These are phyloP conservation scores for Pachycephus smyrnensis DNA, from an alignment of 2,888 invertebrate species.

Conservation along the genomic window DNA sequence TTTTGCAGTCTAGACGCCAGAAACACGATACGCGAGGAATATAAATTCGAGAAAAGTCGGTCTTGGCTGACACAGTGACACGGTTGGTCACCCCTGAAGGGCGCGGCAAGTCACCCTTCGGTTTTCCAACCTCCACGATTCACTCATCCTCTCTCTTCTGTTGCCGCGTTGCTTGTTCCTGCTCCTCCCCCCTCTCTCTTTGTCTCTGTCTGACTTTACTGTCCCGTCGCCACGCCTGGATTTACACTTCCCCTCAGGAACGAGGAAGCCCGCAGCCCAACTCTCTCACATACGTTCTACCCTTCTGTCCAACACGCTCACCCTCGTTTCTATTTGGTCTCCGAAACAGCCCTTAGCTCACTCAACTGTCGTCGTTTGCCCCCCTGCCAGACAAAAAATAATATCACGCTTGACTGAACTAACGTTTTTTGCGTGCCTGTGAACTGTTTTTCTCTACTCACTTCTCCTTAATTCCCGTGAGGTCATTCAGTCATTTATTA, in stretches of 20 bases:
- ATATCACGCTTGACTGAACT: slow-evolving; percentile 41
- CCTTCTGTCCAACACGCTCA: slow-evolving; percentile 33
- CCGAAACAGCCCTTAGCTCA: slow-evolving; percentile 22
- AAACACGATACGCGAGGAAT: neutral
- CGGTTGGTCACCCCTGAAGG: slow-evolving; percentile 49
- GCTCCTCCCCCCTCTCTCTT: too few species aligned
- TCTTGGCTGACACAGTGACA: slow-evolving; percentile 58
- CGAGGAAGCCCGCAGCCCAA: neutral
- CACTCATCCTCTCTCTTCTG: neutral
- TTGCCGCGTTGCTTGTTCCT: too few species aligned
- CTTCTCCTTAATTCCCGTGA: too few species aligned
- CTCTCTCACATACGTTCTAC: neutral
- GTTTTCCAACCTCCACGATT: slow-evolving; percentile 8
- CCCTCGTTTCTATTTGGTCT: slow-evolving; percentile 42
- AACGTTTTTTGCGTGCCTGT: slow-evolving; percentile 25
- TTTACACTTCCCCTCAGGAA: slow-evolving; percentile 23
- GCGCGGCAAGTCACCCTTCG: slow-evolving; percentile 25
- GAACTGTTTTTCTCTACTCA: too few species aligned
- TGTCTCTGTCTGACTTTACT: too few species aligned
- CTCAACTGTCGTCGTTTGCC: slow-evolving; percentile 22
- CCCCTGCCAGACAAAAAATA: slow-evolving; percentile 40
- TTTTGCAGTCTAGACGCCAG: slow-evolving; percentile 1
- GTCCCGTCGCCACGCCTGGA: slow-evolving; percentile 14
- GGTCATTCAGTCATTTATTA: too few species aligned
- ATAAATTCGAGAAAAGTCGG: slow-evolving; percentile 11